These are phyloP conservation scores for Pseudococcus longispinus DNA, from an alignment of 2,888 invertebrate genomes.

Conservation along the genomic window DNA sequence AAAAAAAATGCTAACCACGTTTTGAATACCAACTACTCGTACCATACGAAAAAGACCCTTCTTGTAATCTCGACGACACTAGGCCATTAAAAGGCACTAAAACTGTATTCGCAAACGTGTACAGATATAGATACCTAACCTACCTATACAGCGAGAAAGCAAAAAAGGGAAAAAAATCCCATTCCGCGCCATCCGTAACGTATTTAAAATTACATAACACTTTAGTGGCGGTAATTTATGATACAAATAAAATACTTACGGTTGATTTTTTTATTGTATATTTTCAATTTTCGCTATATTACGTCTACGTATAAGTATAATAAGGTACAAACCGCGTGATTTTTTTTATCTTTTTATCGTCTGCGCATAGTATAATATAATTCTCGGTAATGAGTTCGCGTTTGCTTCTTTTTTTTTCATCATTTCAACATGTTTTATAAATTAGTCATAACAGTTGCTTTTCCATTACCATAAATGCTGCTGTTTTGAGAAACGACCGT, in stretches of 20 bases:
- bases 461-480: constrained; percentile 53
- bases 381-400: constrained; percentile 8
- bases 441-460: constrained; percentile 47
- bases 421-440: constrained; percentile 45
- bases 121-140: no score
- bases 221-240: constrained; percentile 5
- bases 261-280: constrained; percentile 20
- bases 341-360: constrained; percentile 19
- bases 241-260: not conserved
- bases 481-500: not conserved
- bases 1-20: constrained; percentile 38
- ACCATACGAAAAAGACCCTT: constrained; percentile 16
- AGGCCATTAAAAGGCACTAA: constrained; percentile 40
- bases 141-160: not conserved
- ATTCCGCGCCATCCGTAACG: not conserved
- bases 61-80: constrained; percentile 38
- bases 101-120: constrained; percentile 20
- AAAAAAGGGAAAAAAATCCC: not conserved
- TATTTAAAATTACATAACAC: constrained; percentile 40
- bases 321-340: not conserved
- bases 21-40: constrained; percentile 34
- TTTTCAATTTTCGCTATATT: constrained; percentile 33
- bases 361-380: constrained; percentile 23
- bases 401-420: not conserved
- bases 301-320: no score